phyloP scores from a whole-genome alignment of 2,888 invertebrate genomes.

The Drosophila tanythrix region DNA sequence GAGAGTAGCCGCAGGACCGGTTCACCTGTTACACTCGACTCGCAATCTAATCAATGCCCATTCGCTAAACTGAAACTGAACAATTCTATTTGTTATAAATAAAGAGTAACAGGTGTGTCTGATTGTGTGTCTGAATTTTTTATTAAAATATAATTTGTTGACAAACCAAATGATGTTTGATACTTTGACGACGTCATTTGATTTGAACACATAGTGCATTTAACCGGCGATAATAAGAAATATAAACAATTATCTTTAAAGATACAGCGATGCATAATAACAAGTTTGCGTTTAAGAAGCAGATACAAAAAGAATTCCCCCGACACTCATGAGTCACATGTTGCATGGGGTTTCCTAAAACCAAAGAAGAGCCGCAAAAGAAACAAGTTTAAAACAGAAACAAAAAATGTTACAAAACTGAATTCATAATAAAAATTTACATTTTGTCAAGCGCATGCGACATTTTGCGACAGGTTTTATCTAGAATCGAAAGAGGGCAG shows the following conservation, averaged over 20 bases:
- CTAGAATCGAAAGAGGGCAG: constrained; percentile 4
- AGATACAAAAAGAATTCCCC: constrained; percentile 36
- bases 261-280: constrained; percentile 2
- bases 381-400: neutral
- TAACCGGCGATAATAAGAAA: constrained; percentile 2
- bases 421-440: constrained; percentile 22
- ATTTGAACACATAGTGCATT: constrained; percentile 22
- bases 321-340: constrained; percentile 32
- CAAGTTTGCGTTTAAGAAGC: neutral
- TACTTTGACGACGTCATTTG: constrained; percentile 3
- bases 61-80: constrained; percentile 1
- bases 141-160: constrained; percentile 5
- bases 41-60: constrained; percentile 7
- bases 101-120: neutral
- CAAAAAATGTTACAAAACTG: constrained; percentile 12
- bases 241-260: neutral
- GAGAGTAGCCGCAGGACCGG: constrained; percentile 66
- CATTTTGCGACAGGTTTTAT: constrained; percentile 33
- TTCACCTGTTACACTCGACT: constrained; percentile 46
- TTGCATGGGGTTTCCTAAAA: constrained; percentile 41
- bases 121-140: constrained; percentile 1
- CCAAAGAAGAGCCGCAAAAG: neutral
- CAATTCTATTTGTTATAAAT: constrained; percentile 38
- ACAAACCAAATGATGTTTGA: neutral
- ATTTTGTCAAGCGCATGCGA: constrained; percentile 22